Base-by-base conservation (phyloP, 2,888 invertebrate genomes). In the Apotomis betuletana region DNA sequence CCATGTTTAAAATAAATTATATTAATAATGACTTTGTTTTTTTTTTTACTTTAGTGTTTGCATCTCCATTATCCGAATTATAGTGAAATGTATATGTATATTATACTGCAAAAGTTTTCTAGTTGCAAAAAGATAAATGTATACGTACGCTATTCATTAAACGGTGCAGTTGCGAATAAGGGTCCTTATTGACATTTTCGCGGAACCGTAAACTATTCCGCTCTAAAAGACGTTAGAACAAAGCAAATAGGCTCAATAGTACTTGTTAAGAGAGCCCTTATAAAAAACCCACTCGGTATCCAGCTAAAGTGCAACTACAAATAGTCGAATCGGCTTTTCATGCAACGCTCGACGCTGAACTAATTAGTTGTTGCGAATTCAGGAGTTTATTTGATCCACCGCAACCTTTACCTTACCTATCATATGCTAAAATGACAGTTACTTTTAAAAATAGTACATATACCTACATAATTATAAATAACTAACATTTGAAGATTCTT, bases 271-370 rank as follows among this genome's bases (percentile, higher is more conserved):
- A 54, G 52, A 51, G 46, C 65, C 65, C 65, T 57, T 46, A n/a
- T 15, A 46, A 54, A 63, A 62, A 65, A 13, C 41, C 27, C 55
- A 65, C 46, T 57, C 57, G 57, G 13, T 65, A 65, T 64, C 41
- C 54, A 64, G 15, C 64, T 54, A 65, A 57, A 65, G 8, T 62
- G 55, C 65, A 65, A 65, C 65, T 55, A 65, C 57, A n/a, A 65
- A 57, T 65, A 57, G 44, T 65, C 65, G 57, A 64, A n/a, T 12
- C 44, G 41, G 0, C 38, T 62, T 41, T 54, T 54, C 52, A 62
- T 51, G 52, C 13, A 13, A 64, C 54, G 65, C n/a, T 65, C 55
- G n/a, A 12, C 52, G 41, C n/a, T 58, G 49, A 8, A 49, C 0
- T 6, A 49, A 10, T 49, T 44, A 44, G 8, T 0, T 44, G 27